Evolutionary conservation across 1,140 invertebrate species (phyloP).

Genomic region (Mercenaria mercenaria): DNA sequence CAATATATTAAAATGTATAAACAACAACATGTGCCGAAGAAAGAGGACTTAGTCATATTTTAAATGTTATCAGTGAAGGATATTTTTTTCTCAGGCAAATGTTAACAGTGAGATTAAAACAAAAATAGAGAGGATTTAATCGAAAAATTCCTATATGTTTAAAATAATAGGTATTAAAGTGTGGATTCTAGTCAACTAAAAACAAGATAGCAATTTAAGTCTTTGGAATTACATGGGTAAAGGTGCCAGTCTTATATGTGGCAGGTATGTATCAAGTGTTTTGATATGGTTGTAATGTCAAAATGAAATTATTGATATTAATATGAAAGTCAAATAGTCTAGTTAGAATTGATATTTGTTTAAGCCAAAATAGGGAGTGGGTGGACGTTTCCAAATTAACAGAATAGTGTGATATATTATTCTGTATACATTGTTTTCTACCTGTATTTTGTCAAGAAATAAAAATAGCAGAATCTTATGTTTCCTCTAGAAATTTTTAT

Average conservation of each 20-base stretch:
- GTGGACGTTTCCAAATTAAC: too few relatives aligned
- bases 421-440: too few relatives aligned
- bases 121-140: background rate
- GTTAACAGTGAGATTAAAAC: background rate
- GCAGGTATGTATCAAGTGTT: conserved; percentile 63
- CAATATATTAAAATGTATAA: background rate
- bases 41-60: conserved; percentile 15
- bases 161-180: background rate
- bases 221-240: conserved; percentile 67
- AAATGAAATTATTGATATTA: too few relatives aligned
- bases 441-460: too few relatives aligned
- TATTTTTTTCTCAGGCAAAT: background rate
- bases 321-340: background rate
- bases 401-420: too few relatives aligned
- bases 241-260: conserved; percentile 73
- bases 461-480: too few relatives aligned
- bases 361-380: too few relatives aligned
- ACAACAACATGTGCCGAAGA: background rate
- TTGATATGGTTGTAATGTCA: background rate
- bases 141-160: background rate
- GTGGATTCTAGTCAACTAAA: conserved; percentile 6
- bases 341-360: too few relatives aligned
- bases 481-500: too few relatives aligned
- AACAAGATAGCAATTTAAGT: too few relatives aligned
- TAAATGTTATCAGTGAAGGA: conserved; percentile 13